Percentiles rank a stretch among this genome's conserved stretches.
Evolutionary conservation across 1,140 invertebrate genomes (phyloP).

Genomic region (Aphelenchoides besseyi): DNA sequence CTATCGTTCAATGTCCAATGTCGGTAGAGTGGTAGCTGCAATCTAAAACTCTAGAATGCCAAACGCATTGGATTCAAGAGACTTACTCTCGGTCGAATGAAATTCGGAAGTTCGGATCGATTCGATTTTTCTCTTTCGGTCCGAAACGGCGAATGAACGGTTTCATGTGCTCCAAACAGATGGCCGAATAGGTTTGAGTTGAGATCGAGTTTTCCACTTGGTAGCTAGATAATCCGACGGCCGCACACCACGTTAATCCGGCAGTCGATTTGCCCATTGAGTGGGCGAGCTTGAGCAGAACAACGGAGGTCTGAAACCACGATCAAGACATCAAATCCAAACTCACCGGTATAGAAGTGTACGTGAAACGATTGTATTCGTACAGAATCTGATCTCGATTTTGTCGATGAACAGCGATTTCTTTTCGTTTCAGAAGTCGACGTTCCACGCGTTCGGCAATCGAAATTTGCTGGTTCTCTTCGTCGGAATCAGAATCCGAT

Average conservation of each 20-base stretch:
- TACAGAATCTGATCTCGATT: not conserved
- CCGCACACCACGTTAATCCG: slow-evolving; percentile 3
- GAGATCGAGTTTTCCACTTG: slow-evolving; percentile 7
- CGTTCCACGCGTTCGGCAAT: not conserved
- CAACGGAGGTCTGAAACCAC: slow-evolving; percentile 7
- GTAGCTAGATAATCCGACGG: not conserved
- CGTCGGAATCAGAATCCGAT: not conserved
- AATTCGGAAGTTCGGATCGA: slow-evolving; percentile 1
- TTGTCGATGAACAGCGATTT: not conserved
- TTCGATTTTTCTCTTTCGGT: not conserved
- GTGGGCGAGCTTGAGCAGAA: slow-evolving; percentile 13
- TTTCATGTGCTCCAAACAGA: slow-evolving; percentile 7
- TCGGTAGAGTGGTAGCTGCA: slow-evolving; percentile 9
- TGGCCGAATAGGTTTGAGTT: not conserved
- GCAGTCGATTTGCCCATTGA: slow-evolving; percentile 7
- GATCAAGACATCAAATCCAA: not conserved
- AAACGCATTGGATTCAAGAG: not conserved
- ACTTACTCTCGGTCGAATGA: slow-evolving; percentile 18
- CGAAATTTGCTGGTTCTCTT: slow-evolving; percentile 8
- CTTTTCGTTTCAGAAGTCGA: not conserved
- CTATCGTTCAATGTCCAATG: slow-evolving; percentile 19
- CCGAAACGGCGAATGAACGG: not conserved
- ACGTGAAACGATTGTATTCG: not conserved
- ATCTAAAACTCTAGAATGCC: slow-evolving; percentile 11
- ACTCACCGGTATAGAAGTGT: slow-evolving; percentile 10